Evolutionary conservation across 2,113 vertebrate species (phyloP), one percentile per base, ranked within the genome.

Genomic region (Odontophorus gujanensis): DNA sequence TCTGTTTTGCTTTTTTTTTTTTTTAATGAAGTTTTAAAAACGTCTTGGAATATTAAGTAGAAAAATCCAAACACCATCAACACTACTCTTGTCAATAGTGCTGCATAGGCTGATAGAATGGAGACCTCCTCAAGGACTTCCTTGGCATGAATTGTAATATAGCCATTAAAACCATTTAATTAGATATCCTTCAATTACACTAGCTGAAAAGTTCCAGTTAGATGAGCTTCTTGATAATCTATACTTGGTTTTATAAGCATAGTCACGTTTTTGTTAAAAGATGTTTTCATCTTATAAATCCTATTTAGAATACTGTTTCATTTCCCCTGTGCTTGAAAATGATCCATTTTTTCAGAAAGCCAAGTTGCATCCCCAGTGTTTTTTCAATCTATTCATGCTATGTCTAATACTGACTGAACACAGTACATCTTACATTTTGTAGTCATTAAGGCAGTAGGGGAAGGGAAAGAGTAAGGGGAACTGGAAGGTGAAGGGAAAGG

Each of bases 281-380:
- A 76, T 62, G 82, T 43, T 83, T 91, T 89, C 18, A 34, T 73
- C 42, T 93, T 59, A 47, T 67, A 76, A 81, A 55, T 59, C 36
- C 16, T 78, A 42, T 21, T 90, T 75, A 85, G 66, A 48, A 59
- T 91, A 90, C 42, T n/a, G 26, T 89, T 94, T 91, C 18, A 53
- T 73, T 92, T 79, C 62, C 57, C 91, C 1, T 2, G 8, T 43
- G 26, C 59, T 89, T 1, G 0, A 91, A 95, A 85, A 58, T 48
- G 40, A 93, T 77, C 81, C 66, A 9, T n/a, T 77, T 59, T 95
- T 75, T 87, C 84, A 62, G n/a, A 91, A 90, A 47, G 89, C 92
- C 95, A 84, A 83, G 19, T n/a, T 40, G 51, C 20, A 78, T 85
- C 89, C 91, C 92, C 90, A 85, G 13, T 79, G 40, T 66, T 81